Conservation (phyloP, 2,113 vertebrate genomes). For the Echinops telfairi region DNA sequence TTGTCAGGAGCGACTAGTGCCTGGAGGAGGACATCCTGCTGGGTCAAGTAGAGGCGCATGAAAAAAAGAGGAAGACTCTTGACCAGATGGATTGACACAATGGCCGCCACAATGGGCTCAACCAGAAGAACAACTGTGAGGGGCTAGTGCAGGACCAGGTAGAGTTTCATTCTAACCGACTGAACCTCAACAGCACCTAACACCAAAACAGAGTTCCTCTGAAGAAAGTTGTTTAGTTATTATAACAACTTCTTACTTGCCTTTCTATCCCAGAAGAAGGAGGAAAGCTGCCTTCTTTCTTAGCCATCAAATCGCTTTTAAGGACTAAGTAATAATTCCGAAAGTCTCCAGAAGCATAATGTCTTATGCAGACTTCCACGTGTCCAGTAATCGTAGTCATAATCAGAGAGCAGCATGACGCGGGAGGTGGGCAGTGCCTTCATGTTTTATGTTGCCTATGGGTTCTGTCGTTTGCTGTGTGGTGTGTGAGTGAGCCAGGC, state of each 20-base stretch:
- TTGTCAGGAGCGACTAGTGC: no score
- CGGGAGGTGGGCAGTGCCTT: not conserved
- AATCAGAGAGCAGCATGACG: conserved; percentile 49
- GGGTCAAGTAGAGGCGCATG: no score
- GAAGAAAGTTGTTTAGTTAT: conserved; percentile 16
- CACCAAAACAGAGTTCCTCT: not conserved
- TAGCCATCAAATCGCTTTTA: conserved; percentile 59
- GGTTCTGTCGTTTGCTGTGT: not conserved
- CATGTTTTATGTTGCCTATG: not conserved
- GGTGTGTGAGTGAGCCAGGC: not conserved
- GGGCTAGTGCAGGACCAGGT: no score
- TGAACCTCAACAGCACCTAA: no score
- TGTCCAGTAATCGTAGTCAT: conserved; percentile 28
- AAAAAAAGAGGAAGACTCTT: no score
- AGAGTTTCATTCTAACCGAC: no score
- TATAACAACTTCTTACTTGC: conserved; percentile 47
- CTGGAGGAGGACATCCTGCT: no score
- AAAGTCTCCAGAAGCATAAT: conserved; percentile 45
- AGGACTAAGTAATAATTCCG: conserved; percentile 64
- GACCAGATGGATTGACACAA: no score
- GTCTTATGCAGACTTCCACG: not conserved
- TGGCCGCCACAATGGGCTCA: no score
- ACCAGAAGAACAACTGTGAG: no score
- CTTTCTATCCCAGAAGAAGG: conserved; percentile 1
- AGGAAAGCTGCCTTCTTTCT: not conserved